phyloP scores from a whole-genome alignment of 2,113 vertebrate genomes.

The Lamprologus tigripictilis region DNA sequence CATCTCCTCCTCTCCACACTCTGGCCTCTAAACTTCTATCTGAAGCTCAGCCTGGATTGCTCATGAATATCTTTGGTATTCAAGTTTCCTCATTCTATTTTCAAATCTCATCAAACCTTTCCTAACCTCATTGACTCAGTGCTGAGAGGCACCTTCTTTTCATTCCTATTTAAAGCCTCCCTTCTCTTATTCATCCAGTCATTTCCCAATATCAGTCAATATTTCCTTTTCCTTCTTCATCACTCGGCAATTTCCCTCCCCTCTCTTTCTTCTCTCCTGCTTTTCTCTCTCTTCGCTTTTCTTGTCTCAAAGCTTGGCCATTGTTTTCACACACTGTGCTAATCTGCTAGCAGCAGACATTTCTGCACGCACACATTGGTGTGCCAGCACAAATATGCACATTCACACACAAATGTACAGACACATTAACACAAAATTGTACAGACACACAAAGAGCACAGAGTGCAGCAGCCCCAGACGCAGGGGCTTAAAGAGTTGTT shows the following conservation, averaged over 20 bases:
- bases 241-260: background rate
- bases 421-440: background rate
- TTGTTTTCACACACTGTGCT: constrained; percentile 52
- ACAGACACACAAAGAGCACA: background rate
- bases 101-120: constrained; percentile 32
- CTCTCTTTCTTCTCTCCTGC: background rate
- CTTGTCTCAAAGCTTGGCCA: constrained; percentile 34
- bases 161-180: background rate
- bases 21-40: background rate
- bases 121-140: constrained; percentile 8
- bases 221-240: constrained; percentile 7
- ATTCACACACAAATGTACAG: background rate
- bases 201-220: constrained; percentile 10
- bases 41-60: background rate
- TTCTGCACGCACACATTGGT: constrained; percentile 13
- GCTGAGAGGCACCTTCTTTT: constrained; percentile 2
- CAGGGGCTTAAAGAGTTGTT: constrained; percentile 47
- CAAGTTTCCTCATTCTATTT: constrained; percentile 21
- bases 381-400: background rate
- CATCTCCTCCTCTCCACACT: background rate
- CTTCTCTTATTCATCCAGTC: background rate
- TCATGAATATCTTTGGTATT: background rate
- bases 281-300: background rate
- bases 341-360: constrained; percentile 63
- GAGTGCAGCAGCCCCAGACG: constrained; percentile 34